Percentiles rank a stretch among this genome's conserved stretches.
phyloP scores from a whole-genome alignment of 2,888 invertebrate species.

The Salpingus planirostris region DNA sequence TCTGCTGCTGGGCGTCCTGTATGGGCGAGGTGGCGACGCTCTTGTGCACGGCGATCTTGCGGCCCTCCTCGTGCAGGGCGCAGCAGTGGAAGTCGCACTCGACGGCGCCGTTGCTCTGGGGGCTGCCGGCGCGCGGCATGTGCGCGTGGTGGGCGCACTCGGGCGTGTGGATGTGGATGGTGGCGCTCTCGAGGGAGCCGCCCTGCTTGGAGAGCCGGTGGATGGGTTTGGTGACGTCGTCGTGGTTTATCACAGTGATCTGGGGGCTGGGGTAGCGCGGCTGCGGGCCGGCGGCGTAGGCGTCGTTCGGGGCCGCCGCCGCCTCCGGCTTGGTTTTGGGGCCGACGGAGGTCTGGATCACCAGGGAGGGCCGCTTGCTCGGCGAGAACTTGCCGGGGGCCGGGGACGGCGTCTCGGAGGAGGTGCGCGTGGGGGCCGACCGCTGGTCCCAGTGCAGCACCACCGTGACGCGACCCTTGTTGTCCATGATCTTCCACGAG shows the following conservation, averaged over 20 bases:
- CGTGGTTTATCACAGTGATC: constrained; percentile 91
- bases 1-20: constrained; percentile 47
- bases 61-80: constrained; percentile 86
- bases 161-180: constrained; percentile 74
- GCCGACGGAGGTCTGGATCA: constrained; percentile 68
- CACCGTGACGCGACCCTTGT: constrained; percentile 93
- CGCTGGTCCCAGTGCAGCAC: constrained; percentile 95
- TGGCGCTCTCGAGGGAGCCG: constrained; percentile 61
- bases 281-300: constrained; percentile 34
- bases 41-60: constrained; percentile 85
- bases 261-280: constrained; percentile 56
- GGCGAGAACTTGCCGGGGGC: constrained; percentile 49
- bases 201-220: constrained; percentile 48
- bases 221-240: constrained; percentile 57
- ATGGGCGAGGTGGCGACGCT: constrained; percentile 90
- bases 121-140: constrained; percentile 56
- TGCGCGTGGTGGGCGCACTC: constrained; percentile 69
- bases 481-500: constrained; percentile 98
- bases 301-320: constrained; percentile 55
- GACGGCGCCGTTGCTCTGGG: constrained; percentile 49
- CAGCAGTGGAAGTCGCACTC: constrained; percentile 96
- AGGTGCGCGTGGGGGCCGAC: constrained; percentile 45
- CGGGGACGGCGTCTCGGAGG: constrained; percentile 45
- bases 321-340: constrained; percentile 53
- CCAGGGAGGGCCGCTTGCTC: constrained; percentile 59